Base-by-base conservation (phyloP, 2,113 vertebrate genomes). In the Pluvianellus socialis region DNA sequence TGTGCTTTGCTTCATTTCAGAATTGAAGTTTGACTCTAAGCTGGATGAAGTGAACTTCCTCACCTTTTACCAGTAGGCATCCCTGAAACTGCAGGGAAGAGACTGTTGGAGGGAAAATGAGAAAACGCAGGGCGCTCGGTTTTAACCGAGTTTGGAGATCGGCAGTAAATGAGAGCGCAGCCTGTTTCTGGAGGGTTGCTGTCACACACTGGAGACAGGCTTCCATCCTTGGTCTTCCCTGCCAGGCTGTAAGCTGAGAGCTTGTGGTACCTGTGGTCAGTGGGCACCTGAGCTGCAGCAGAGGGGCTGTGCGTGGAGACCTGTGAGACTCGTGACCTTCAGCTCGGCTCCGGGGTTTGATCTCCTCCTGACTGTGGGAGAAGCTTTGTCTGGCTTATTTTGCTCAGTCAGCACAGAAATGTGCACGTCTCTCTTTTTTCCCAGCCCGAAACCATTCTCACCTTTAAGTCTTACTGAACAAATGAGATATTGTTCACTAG, bases 251-350 rank as follows among this genome's bases (percentile, higher is more conserved):
- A 24, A 87, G n/a, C 40, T 74, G 65, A 62, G 45, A 28, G 8
- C 15, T 75, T 8, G 4, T 7, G 1, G 7, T 14, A 33, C 26
- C 42, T 81, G 47, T 24, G 42, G 49, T 10, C 38, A 4, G 19
- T 5, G 44, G 13, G 13, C 55, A 35, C 32, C 6, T 0, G 4
- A 77, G 73, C n/a, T 7, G 49, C 24, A 15, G 21, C 0, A 0
- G 2, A 30, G n/a, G 49, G 45, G n/a, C 50, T 79, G 28, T 55
- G 80, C 23, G 35, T 91, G 89, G 86, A 44, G 71, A 87, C 30
- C 49, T 86, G 45, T 1, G 12, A 62, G 66, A 8, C 33, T 95
- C 3, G 1, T 68, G 73, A 88, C 59, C 75, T 94, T 50, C 68
- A 63, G 67, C 35, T 88, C 45, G 67, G 45, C 63, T 86, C 42